Conservation (phyloP, 2,888 invertebrate species). For the Leucophenga montana region DNA sequence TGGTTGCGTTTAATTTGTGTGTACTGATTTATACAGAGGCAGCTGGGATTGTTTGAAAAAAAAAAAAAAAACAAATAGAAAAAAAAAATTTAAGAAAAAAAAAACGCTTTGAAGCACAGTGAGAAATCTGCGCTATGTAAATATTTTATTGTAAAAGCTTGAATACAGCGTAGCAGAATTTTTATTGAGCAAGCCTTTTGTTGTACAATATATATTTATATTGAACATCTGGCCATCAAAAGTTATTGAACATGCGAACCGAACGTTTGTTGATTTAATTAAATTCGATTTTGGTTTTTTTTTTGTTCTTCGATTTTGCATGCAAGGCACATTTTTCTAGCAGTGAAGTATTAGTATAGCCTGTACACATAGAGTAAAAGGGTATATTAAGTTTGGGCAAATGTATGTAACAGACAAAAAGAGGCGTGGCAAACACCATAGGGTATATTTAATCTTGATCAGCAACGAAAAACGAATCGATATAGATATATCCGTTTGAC, state of each 20-base stretch:
- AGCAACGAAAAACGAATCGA: no score
- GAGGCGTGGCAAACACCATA: no score
- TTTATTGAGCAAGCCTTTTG: background rate
- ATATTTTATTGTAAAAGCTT: background rate
- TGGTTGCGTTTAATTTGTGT: slow-evolving; percentile 14
- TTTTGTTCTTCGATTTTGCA: slow-evolving; percentile 35
- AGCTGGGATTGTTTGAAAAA: slow-evolving; percentile 13
- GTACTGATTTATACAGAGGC: slow-evolving; percentile 15
- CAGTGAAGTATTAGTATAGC: no score
- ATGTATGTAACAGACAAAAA: no score
- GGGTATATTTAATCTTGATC: no score
- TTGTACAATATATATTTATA: background rate
- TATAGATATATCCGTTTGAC: no score
- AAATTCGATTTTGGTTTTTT: slow-evolving; percentile 1
- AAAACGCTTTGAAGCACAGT: background rate
- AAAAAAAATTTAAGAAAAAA: background rate
- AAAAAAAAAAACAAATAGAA: background rate
- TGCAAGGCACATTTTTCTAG: slow-evolving; percentile 28
- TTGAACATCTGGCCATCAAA: slow-evolving; percentile 13
- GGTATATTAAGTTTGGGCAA: no score
- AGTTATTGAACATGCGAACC: slow-evolving; percentile 9
- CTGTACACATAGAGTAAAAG: no score
- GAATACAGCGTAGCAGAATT: background rate
- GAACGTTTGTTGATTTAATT: slow-evolving; percentile 17
- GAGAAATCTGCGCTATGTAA: background rate